Evolutionary conservation across 2,888 invertebrate species (phyloP), one percentile per base, ranked within the genome.

Genomic region (Apomyelois bistriatella): DNA sequence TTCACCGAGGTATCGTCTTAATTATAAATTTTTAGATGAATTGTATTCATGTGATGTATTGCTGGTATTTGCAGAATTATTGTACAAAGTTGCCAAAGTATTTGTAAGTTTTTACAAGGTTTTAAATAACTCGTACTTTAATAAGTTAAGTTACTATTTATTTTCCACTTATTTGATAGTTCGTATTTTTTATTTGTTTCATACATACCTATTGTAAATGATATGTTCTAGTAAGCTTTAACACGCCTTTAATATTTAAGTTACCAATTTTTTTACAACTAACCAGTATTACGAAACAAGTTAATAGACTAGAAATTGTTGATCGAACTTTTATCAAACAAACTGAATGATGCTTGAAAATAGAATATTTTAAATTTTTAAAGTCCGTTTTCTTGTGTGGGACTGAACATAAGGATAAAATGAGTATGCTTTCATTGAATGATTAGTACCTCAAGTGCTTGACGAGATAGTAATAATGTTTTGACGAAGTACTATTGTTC

Each of bases 141-240:
- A 3, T 2, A 22, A 3, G 5, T 3, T 22, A 22, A 22, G 22
- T 22, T 3, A 22, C 22, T 22, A 22, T 46, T 15, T 28, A n/a
- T 10, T 32, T 46, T 32, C 46, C 46, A 15, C 15, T 28, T 30
- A n/a, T 12, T 32, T 15, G 9, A 40, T 40, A 16, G 16, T 16
- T 40, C 10, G 9, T 16, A 9, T 1, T 16, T 40, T 8, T 40
- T 16, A n/a, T n/a, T n/a, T n/a, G n/a, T n/a, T n/a, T n/a, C n/a
- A n/a, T n/a, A n/a, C 1, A 4, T 6, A 12, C 15, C 15, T 15
- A 8, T 10, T 13, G 15, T 38, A 38, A 13, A 13, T 10, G 15
- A 38, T 60, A 43, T 57, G 42, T 35, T 54, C 17, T 55, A 53
- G 35, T 62, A 62, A 66, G 68, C 64, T 70, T 68, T 65, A 66